phyloP scores from a whole-genome alignment of 2,113 vertebrate genomes.

The Hemiprocne comata region DNA sequence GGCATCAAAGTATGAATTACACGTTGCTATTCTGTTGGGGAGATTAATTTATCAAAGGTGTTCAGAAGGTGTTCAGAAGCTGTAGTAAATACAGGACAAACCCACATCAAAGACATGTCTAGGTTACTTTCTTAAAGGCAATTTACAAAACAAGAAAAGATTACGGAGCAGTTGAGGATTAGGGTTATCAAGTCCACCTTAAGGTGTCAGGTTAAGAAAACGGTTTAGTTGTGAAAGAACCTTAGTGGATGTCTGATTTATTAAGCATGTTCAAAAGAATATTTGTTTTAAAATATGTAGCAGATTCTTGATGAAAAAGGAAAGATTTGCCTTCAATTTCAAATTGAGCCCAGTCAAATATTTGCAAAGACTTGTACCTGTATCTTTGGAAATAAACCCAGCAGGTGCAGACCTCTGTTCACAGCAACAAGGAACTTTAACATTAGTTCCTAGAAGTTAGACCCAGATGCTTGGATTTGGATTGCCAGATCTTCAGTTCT shows the following conservation, averaged over 20 bases:
- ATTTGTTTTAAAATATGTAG: not conserved
- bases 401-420: slow-evolving; percentile 8
- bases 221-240: not conserved
- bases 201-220: slow-evolving; percentile 4
- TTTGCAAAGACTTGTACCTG: not conserved
- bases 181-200: slow-evolving; percentile 38
- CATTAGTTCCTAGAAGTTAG: not conserved
- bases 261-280: not conserved
- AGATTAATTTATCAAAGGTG: slow-evolving; percentile 55
- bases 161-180: slow-evolving; percentile 51
- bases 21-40: not conserved
- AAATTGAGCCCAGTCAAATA: not conserved
- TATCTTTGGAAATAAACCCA: not conserved
- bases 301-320: not conserved
- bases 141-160: slow-evolving; percentile 66
- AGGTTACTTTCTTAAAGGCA: slow-evolving; percentile 64
- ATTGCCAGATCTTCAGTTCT: not conserved
- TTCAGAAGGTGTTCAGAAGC: slow-evolving; percentile 51
- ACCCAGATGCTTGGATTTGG: not conserved
- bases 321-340: not conserved
- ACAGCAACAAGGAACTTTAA: not conserved
- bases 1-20: not conserved
- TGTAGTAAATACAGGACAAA: slow-evolving; percentile 38
- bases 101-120: slow-evolving; percentile 78
- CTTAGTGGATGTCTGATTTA: not conserved